Percentiles rank a stretch among this genome's conserved stretches.
Evolutionary conservation across 2,797 vertebrate species (phyloP).

Genomic region (Acrossocheilus wenchowensis): DNA sequence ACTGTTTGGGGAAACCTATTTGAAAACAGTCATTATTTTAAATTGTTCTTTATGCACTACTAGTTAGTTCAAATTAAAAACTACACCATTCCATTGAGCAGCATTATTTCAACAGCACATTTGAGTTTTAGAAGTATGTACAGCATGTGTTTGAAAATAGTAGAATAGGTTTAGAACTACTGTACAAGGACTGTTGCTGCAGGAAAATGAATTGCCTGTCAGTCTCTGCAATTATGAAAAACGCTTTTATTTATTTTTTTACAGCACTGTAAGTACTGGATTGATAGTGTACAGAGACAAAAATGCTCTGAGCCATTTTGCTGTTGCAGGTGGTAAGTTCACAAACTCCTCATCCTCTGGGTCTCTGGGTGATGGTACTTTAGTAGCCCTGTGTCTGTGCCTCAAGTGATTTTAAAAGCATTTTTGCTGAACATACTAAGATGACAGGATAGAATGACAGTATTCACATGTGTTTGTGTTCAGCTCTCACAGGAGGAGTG

Average conservation of each 20-base stretch:
- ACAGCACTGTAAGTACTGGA: conserved; percentile 84
- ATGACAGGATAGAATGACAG: not conserved
- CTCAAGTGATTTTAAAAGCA: not conserved
- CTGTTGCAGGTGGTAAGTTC: conserved; percentile 89
- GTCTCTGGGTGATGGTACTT: not conserved
- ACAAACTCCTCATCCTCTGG: not conserved
- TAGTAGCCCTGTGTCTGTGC: not conserved
- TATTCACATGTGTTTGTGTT: conserved; percentile 19
- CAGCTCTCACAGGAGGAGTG: conserved; percentile 88
- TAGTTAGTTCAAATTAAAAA: not conserved
- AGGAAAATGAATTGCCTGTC: not conserved
- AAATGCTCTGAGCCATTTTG: conserved; percentile 80
- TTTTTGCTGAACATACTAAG: not conserved
- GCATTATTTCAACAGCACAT: not conserved
- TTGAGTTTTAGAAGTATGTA: not conserved
- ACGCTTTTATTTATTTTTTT: conserved; percentile 19
- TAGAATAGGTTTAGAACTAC: not conserved
- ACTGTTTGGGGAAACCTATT: not conserved
- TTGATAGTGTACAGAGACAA: conserved; percentile 86
- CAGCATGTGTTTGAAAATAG: no score
- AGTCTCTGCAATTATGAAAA: not conserved
- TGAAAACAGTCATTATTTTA: not conserved
- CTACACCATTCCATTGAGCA: not conserved
- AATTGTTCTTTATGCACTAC: not conserved
- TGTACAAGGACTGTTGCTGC: not conserved